Evolutionary conservation across 2,797 vertebrate genomes (phyloP).

Genomic region (Heteromormyrus szaboi): DNA sequence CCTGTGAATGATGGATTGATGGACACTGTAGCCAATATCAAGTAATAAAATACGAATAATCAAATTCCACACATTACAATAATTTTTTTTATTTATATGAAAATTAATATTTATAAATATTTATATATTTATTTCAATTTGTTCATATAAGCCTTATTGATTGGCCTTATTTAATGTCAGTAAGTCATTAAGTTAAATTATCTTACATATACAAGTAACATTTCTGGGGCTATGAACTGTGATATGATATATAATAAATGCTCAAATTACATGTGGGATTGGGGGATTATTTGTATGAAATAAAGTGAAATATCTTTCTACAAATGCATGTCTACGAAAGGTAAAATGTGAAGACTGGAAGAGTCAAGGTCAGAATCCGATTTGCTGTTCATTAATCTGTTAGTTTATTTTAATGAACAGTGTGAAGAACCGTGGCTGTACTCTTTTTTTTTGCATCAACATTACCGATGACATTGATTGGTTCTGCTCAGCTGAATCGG

Average conservation of each 20-base stretch:
- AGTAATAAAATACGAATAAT: background rate
- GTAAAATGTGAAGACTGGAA: background rate
- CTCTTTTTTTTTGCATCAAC: background rate
- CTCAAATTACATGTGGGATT: background rate
- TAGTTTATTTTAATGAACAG: background rate
- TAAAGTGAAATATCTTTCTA: background rate
- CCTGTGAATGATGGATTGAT: background rate
- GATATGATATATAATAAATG: background rate
- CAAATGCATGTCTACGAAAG: background rate
- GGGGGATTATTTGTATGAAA: background rate
- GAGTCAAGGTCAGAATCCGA: background rate
- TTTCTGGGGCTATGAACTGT: background rate
- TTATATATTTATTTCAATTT: background rate
- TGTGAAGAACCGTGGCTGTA: background rate
- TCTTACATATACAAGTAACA: background rate
- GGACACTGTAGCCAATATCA: background rate
- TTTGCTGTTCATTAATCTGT: background rate
- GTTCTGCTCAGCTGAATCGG: background rate
- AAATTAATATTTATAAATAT: background rate
- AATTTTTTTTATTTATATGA: background rate
- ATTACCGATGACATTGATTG: background rate
- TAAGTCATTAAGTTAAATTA: background rate
- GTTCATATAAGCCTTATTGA: background rate
- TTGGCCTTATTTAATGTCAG: background rate
- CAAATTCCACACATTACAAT: background rate